Conservation (phyloP, 2,113 vertebrate genomes). For the Corythoichthys intestinalis region DNA sequence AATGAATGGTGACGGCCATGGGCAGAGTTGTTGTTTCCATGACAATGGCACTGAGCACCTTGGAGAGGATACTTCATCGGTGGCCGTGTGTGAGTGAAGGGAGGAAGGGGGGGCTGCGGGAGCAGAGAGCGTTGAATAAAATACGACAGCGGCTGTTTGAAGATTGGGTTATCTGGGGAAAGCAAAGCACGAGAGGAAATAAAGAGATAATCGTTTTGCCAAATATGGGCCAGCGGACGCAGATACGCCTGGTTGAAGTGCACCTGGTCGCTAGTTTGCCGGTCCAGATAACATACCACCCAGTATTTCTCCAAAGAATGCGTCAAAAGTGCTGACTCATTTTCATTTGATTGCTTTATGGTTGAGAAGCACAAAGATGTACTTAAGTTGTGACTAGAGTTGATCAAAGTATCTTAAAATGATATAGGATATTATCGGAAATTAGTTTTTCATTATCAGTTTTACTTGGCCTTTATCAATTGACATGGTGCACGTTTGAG, state of each 20-base stretch:
- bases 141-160: background rate
- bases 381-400: no score
- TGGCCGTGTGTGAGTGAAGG: background rate
- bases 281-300: background rate
- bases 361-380: no score
- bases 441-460: no score
- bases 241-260: background rate
- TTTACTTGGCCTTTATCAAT: no score
- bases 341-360: no score
- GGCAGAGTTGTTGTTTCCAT: constrained; percentile 1
- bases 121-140: background rate
- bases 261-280: background rate
- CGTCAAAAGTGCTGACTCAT: no score
- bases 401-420: no score
- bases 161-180: background rate
- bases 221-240: background rate
- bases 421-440: no score
- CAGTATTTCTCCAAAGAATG: no score
- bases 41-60: constrained; percentile 1
- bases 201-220: background rate
- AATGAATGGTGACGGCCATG: background rate
- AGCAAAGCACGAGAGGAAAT: background rate
- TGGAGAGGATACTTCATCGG: background rate
- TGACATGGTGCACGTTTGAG: no score
- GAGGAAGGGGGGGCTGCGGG: no score